phyloP scores from a whole-genome alignment of 2,797 vertebrate genomes.

The Sphenopsis melanotis region DNA sequence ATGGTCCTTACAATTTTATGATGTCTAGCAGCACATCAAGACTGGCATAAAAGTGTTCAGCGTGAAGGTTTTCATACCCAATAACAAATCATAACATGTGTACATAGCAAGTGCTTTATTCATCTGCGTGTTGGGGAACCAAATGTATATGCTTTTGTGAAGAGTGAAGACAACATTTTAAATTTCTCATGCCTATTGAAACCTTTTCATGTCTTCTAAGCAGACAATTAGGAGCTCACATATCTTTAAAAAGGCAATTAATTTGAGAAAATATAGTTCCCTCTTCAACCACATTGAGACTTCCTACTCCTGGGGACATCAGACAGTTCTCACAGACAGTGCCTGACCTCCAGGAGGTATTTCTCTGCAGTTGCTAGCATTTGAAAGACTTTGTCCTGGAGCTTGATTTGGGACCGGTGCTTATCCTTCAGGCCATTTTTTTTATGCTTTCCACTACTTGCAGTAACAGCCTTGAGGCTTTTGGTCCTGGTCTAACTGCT shows the following conservation, averaged over 20 bases:
- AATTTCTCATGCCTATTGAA: background rate
- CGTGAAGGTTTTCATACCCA: background rate
- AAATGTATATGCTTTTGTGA: background rate
- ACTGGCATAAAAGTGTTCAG: background rate
- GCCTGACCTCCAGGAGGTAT: background rate
- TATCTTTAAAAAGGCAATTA: background rate
- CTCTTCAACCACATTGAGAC: background rate
- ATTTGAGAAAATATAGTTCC: background rate
- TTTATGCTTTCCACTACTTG: background rate
- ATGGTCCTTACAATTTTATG: background rate
- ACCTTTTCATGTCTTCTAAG: background rate
- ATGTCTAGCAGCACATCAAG: background rate
- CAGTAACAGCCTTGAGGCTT: background rate
- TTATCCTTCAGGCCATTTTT: background rate
- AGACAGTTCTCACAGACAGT: background rate
- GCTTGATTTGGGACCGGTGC: background rate
- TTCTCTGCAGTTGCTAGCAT: background rate
- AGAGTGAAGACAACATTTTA: background rate
- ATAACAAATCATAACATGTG: background rate
- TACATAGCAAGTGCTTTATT: background rate
- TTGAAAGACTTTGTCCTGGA: background rate
- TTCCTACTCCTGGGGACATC: background rate
- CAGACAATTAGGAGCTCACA: background rate
- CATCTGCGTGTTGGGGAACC: background rate
- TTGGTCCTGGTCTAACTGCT: background rate